phyloP scores from a whole-genome alignment of 1,140 invertebrate genomes.

The Ceratoteleas bidentatus region DNA sequence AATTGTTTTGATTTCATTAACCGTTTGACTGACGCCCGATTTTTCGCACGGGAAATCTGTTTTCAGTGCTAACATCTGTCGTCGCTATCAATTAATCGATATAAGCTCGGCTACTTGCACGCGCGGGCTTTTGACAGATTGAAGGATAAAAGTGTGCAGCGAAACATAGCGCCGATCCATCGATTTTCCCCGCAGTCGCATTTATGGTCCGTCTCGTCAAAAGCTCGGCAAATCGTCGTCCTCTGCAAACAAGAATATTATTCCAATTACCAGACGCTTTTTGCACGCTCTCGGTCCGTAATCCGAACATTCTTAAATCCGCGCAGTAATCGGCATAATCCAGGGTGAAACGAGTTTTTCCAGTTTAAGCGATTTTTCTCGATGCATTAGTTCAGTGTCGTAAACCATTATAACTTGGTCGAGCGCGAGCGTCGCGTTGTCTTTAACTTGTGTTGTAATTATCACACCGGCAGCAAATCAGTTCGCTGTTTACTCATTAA shows the following conservation, averaged over 20 bases:
- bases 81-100: constrained; percentile 42
- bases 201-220: no score
- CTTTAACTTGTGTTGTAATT: neutral
- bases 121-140: constrained; percentile 29
- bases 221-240: neutral
- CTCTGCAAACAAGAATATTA: no score
- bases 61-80: constrained; percentile 39
- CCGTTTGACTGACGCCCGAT: constrained; percentile 25
- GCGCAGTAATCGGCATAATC: no score
- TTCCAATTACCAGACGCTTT: no score
- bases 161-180: constrained; percentile 23
- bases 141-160: constrained; percentile 35
- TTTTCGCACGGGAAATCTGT: constrained; percentile 40
- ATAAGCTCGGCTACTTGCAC: constrained; percentile 28
- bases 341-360: no score
- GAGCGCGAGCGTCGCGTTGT: neutral
- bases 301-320: no score
- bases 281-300: no score
- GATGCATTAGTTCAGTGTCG: no score
- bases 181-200: no score
- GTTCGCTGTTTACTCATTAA: constrained; percentile 17
- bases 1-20: constrained; percentile 46
- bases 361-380: no score
- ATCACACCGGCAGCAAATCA: neutral
- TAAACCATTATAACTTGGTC: no score